Conservation (phyloP, 2,888 invertebrate species). For the Parapristionchus giblindavisi region DNA sequence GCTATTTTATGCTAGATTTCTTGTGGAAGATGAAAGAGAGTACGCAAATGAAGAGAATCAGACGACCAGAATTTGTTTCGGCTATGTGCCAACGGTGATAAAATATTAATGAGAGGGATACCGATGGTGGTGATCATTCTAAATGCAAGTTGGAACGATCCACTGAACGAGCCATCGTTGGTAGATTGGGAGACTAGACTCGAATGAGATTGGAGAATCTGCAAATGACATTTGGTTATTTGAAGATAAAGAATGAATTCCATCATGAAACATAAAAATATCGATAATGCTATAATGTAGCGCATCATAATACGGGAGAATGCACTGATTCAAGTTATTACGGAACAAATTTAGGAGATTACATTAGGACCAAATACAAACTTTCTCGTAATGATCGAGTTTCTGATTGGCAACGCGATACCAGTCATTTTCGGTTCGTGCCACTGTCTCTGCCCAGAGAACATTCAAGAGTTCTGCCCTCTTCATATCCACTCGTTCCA, state of each 20-base stretch:
- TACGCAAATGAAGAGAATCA: no score
- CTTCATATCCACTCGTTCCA: slow-evolving; percentile 60
- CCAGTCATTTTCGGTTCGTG: slow-evolving; percentile 65
- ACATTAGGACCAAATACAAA: no score
- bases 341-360: neutral
- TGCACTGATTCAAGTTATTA: neutral
- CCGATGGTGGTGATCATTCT: slow-evolving; percentile 63
- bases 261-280: neutral
- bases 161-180: slow-evolving; percentile 49
- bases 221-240: neutral
- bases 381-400: slow-evolving; percentile 64
- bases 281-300: neutral
- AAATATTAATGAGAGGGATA: no score
- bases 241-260: neutral
- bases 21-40: no score
- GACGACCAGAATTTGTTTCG: no score
- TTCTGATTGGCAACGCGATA: slow-evolving; percentile 65
- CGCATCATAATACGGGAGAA: neutral
- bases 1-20: neutral
- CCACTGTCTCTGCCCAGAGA: slow-evolving; percentile 65
- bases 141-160: slow-evolving; percentile 59
- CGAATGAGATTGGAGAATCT: slow-evolving; percentile 25
- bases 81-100: no score
- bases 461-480: slow-evolving; percentile 64
- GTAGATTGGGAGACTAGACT: slow-evolving; percentile 8